Base-by-base conservation (phyloP, 2,113 vertebrate species). In the Varanus salvator region DNA sequence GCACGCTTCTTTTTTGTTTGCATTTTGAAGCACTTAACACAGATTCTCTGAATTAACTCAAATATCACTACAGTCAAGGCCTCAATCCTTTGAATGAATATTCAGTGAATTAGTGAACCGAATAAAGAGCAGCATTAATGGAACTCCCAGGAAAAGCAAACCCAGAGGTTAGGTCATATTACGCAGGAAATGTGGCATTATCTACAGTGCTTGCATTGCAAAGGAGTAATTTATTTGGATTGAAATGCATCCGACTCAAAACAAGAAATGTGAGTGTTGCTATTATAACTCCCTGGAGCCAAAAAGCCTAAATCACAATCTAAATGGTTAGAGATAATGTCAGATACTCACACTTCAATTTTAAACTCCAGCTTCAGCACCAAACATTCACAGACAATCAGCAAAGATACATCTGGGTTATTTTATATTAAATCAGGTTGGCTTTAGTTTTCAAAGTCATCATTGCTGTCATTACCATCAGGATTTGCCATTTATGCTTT, bases 141-240 rank as follows among this genome's bases (percentile, higher is more conserved):
- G 92, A 94, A 90, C 85, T 93, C 1, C 91, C 88, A 88, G 93
- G 89, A 92, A 88, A 89, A 89, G 64, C 60, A 69, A 84, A 84
- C 29, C 87, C 52, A 90, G 78, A 93, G 91, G 81, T 80, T 85
- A 94, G 81, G 90, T 91, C 85, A 94, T 72, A 76, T 89, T 88
- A 44, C 91, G 92, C 93, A 95, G 89, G 93, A 95, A 95, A 93
- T 85, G 85, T 91, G 93, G 89, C 90, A 92, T 92, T 95, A 94
- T 94, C 84, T 85, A 91, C 54, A 90, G 78, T 92, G 78, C 91
- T 96, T 94, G 95, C 74, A 88, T 29, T 91, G 85, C 34, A 91
- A 77, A 91, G 84, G 85, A 84, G 93, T 92, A 95, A 93, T 89
- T 78, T 69, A 77, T 38, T 72, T 38, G 19, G 23, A 29, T 57